Conservation (phyloP, 2,113 vertebrate genomes). For the Rhineura floridana region DNA sequence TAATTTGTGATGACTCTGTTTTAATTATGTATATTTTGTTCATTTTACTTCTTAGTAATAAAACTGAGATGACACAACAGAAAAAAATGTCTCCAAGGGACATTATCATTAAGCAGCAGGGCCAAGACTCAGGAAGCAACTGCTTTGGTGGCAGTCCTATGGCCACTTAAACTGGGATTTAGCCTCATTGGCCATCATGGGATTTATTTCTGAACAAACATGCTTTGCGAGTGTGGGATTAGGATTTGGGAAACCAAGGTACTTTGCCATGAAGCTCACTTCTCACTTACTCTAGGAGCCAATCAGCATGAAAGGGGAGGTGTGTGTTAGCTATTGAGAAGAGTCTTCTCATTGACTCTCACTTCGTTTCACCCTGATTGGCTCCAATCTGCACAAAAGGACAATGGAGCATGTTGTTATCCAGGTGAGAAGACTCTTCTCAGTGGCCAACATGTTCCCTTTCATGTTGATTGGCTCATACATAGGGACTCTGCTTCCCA, state of each 20-base stretch:
- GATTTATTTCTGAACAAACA: background rate
- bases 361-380: no score
- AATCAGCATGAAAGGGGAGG: no score
- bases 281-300: no score
- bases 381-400: no score
- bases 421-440: no score
- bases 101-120: background rate
- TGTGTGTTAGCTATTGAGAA: no score
- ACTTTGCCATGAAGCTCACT: background rate
- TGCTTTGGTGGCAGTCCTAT: background rate
- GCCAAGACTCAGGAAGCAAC: background rate
- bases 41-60: conserved; percentile 9
- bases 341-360: no score
- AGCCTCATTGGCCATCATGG: background rate
- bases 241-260: no score
- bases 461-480: no score
- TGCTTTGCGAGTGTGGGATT: background rate
- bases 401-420: no score
- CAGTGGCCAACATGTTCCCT: no score
- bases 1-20: background rate
- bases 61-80: background rate
- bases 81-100: background rate
- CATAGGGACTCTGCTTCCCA: no score
- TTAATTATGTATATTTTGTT: background rate
- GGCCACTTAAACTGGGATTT: background rate